Conservation (phyloP, 2,113 vertebrate species). For the Oenanthe oenanthe region DNA sequence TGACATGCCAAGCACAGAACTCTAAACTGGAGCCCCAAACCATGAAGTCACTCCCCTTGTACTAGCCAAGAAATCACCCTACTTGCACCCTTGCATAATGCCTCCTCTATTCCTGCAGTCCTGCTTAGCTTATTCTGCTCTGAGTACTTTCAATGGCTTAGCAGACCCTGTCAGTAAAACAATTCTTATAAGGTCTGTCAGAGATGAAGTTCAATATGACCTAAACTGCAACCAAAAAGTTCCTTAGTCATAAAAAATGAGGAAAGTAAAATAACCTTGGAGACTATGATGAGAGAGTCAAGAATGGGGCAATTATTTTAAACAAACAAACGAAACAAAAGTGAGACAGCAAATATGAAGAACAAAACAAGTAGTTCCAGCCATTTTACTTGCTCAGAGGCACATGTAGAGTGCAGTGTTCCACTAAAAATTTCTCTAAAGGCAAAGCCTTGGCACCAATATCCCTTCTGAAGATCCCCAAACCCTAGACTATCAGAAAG, state of each 20-base stretch:
- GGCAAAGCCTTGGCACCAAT: not conserved
- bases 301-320: not conserved
- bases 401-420: rapidly evolving
- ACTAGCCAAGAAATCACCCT: not conserved
- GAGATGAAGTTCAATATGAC: not conserved
- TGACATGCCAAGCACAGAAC: not conserved
- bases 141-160: not conserved
- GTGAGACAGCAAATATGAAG: not conserved
- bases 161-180: not conserved
- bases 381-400: not conserved
- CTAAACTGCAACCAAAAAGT: not conserved
- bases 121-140: not conserved
- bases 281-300: not conserved
- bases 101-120: not conserved
- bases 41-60: not conserved
- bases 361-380: not conserved
- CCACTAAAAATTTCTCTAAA: not conserved
- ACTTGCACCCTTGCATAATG: not conserved
- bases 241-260: not conserved
- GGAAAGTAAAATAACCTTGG: not conserved
- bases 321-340: not conserved
- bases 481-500: not conserved
- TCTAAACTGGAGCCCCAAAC: not conserved
- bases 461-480: not conserved
- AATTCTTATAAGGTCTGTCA: not conserved